Conservation (phyloP, 23 tunicate species). For the Diplosoma virens region DNA sequence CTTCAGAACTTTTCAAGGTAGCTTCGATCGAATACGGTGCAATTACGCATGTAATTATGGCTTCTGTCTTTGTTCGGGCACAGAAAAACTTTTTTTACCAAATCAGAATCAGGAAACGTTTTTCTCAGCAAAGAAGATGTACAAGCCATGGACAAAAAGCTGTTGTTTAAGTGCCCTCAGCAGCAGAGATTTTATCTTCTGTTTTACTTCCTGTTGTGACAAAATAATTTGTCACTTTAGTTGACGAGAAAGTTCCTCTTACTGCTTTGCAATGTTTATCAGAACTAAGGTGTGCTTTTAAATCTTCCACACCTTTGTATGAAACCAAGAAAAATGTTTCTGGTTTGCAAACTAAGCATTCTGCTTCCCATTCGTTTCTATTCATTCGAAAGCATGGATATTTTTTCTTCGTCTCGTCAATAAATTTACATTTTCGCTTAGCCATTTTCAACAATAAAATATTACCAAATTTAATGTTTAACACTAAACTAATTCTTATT, state of each 20-base stretch:
- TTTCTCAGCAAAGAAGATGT: background rate
- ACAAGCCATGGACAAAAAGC: slow-evolving; percentile 9
- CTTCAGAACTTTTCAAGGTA: slow-evolving; percentile 30
- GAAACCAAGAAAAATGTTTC: too few relatives aligned
- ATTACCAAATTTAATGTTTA: too few relatives aligned
- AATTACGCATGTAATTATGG: background rate
- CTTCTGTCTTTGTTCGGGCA: background rate
- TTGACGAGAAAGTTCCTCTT: background rate
- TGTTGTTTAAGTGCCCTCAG: slow-evolving; percentile 21
- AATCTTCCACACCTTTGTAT: too few relatives aligned
- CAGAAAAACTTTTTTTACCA: background rate
- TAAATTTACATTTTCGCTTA: too few relatives aligned
- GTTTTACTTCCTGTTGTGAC: slow-evolving; percentile 22
- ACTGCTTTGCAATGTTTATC: slow-evolving; percentile 41
- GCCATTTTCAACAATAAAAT: too few relatives aligned
- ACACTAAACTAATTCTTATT: too few relatives aligned
- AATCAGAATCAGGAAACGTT: background rate
- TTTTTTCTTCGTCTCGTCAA: too few relatives aligned
- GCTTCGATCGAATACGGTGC: slow-evolving; percentile 32
- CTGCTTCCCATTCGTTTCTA: too few relatives aligned
- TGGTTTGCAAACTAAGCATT: too few relatives aligned
- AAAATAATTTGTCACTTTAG: slow-evolving; percentile 25
- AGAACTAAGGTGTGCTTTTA: too few relatives aligned
- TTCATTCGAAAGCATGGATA: too few relatives aligned
- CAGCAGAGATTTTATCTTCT: slow-evolving; percentile 22